Evolutionary conservation across 2,888 invertebrate species (phyloP).

Genomic region (Amblyjoppa fuscipennis): DNA sequence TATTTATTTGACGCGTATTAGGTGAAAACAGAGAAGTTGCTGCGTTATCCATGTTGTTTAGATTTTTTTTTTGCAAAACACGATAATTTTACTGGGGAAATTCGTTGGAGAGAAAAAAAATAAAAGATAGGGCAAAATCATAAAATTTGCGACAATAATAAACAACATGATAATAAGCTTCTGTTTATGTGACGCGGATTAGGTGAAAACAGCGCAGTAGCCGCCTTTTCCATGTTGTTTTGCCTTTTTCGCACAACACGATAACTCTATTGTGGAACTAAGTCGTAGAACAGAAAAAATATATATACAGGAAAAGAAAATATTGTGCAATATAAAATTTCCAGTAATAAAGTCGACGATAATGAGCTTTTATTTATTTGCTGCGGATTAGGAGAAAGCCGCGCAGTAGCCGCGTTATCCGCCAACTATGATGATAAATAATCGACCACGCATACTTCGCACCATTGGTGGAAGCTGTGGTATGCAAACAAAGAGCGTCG

Average conservation of each 20-base stretch:
- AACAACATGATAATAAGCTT: neutral
- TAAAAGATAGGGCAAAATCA: neutral
- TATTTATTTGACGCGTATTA: neutral
- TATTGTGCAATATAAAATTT: neutral
- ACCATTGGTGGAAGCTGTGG: conserved; percentile 15
- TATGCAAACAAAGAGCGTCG: conserved; percentile 36
- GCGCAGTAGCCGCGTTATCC: neutral
- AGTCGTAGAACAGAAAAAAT: no score
- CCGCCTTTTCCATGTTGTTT: neutral
- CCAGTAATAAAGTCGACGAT: neutral
- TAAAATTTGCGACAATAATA: neutral
- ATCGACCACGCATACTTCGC: conserved; percentile 19
- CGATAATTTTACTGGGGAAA: no score
- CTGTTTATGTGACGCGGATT: neutral
- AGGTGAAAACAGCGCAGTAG: neutral
- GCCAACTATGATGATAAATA: conserved; percentile 21
- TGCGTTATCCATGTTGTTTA: neutral
- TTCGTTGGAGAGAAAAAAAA: neutral
- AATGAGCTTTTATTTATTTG: conserved; percentile 10
- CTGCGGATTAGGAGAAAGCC: conserved; percentile 10
- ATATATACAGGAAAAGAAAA: neutral
- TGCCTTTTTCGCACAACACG: no score
- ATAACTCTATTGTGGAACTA: no score
- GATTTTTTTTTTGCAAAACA: no score
- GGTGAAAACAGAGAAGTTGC: neutral